Evolutionary conservation across 2,113 vertebrate genomes (phyloP).

Genomic region (Plotosus lineatus): DNA sequence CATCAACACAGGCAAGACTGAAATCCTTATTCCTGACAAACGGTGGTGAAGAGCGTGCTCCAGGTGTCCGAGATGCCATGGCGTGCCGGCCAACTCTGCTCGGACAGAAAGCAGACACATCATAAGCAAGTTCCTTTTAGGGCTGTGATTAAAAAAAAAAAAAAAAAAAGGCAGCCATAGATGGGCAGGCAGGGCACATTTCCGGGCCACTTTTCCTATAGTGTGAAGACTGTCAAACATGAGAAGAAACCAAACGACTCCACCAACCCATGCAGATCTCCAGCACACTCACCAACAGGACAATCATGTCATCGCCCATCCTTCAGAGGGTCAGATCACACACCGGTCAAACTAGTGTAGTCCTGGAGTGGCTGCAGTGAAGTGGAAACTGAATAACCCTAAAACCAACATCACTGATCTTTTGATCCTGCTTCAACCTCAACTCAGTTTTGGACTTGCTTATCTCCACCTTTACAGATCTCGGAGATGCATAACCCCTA

Average conservation of each 20-base stretch:
- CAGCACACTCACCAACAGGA: neutral
- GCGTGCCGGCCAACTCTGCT: constrained; percentile 46
- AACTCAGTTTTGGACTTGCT: no score
- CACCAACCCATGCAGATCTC: constrained; percentile 43
- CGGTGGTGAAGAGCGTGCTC: constrained; percentile 37
- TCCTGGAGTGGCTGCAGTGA: no score
- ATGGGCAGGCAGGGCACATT: constrained; percentile 53
- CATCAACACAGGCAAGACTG: constrained; percentile 41
- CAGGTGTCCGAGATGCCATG: constrained; percentile 49
- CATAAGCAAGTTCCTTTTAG: constrained; percentile 55
- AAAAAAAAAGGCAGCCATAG: constrained; percentile 55
- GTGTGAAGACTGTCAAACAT: constrained; percentile 48
- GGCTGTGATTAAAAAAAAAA: constrained; percentile 60
- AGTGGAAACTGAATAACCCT: no score
- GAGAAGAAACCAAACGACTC: constrained; percentile 45
- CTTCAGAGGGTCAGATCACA: no score
- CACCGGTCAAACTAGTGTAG: no score
- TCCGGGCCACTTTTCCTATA: constrained; percentile 54
- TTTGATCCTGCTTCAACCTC: no score
- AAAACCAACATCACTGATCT: no score
- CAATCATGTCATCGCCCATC: neutral
- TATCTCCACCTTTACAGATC: no score
- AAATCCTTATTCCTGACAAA: constrained; percentile 51
- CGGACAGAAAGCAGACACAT: constrained; percentile 59
- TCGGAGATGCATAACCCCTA: no score